Evolutionary conservation across 2,113 vertebrate species (phyloP), one percentile per base, ranked within the genome.

Genomic region (Crotalus viridis): DNA sequence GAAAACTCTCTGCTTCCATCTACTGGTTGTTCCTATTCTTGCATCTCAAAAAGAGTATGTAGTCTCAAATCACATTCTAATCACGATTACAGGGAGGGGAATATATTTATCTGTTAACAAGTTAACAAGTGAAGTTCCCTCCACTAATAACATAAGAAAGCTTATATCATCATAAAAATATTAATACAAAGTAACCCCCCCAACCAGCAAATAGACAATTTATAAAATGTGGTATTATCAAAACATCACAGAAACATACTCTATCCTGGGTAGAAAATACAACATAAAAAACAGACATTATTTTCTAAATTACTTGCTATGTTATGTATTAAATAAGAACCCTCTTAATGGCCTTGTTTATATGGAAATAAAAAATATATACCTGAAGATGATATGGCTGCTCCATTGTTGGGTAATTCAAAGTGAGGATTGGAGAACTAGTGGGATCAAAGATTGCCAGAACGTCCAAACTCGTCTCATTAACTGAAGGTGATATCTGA

Each of bases 351-450:
- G n/a, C 52, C 87, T 57, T 28, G n/a, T 28, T 48, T 28, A 64
- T 15, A 51, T 51, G 24, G n/a, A 43, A 81, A 81, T 51, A 28
- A 81, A 81, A 51, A 87, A 90, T 17, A 10, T 85, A 21, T 93
- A 93, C 92, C 92, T 93, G 92, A 33, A 5, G 9, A 54, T 43
- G 46, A 54, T 22, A 57, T 0, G 8, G 15, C 22, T 90, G 59
- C 81, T 85, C 89, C 89, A 90, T 90, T 93, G 88, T 43, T 85
- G 57, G 21, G 26, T 33, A n/a, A 46, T 93, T 85, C 85, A 89
- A 48, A 24, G 10, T 5, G 54, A 52, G 51, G 43, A 86, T 19
- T 59, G 39, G 56, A 39, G 2, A 22, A 0, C 81, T 91, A 85
- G 52, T 5, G 48, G 5, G 24, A 24, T 81, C 17, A 9, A 8